These are phyloP conservation scores for Eonycteris spelaea DNA, from an alignment of 2,113 vertebrate genomes.

Conservation along the genomic window DNA sequence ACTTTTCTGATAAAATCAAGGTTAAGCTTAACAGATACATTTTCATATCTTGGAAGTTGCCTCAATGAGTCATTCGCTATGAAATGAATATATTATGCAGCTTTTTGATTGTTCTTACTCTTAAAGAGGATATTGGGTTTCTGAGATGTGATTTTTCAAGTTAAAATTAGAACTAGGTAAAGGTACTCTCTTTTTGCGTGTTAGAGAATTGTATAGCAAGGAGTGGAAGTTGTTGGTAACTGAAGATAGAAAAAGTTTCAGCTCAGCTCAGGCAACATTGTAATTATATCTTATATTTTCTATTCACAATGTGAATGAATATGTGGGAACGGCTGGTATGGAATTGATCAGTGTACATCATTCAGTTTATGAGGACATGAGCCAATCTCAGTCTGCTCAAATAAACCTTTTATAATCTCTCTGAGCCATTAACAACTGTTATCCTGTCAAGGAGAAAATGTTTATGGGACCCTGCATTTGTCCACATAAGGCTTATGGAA, in stretches of 20 bases:
- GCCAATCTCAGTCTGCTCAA: not conserved
- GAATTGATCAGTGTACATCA: not conserved
- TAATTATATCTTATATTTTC: slow-evolving; percentile 42
- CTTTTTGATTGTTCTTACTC: slow-evolving; percentile 66
- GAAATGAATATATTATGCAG: slow-evolving; percentile 76
- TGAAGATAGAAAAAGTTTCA: slow-evolving; percentile 38
- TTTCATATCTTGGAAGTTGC: slow-evolving; percentile 75
- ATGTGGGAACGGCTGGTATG: not conserved
- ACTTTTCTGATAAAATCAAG: slow-evolving; percentile 70
- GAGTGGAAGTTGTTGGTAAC: slow-evolving; percentile 26
- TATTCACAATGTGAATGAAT: slow-evolving; percentile 13
- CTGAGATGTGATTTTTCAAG: slow-evolving; percentile 61
- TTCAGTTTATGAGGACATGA: slow-evolving; percentile 3
- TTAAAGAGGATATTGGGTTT: slow-evolving; percentile 60
- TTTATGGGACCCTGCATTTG: not conserved
- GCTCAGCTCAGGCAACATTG: slow-evolving; percentile 4
- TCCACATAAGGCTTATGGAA: not conserved
- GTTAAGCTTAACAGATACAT: slow-evolving; percentile 69
- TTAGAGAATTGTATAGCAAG: not conserved
- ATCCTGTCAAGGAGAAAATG: not conserved
- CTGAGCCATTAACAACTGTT: not conserved
- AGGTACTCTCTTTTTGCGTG: not conserved
- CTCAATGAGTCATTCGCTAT: slow-evolving; percentile 76
- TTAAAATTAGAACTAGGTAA: slow-evolving; percentile 60
- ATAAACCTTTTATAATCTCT: not conserved